Conservation (phyloP, 1,140 invertebrate genomes). For the Cyphomyrmex costatus region DNA sequence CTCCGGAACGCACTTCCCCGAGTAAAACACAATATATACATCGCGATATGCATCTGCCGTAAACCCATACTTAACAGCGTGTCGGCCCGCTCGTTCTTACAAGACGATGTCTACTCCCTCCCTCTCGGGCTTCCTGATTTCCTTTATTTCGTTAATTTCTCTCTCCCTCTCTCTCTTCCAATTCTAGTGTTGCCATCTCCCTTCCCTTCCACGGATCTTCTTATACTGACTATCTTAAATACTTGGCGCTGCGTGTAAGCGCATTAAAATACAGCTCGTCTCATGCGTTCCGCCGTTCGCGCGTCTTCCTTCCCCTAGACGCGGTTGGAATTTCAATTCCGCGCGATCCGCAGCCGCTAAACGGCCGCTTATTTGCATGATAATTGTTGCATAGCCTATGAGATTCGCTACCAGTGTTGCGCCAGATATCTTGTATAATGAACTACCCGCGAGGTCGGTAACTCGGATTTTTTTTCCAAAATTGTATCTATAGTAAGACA, state of each 20-base stretch:
- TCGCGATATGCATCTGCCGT: conserved; percentile 76
- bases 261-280: conserved; percentile 72
- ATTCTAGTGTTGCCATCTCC: conserved; percentile 39
- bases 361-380: conserved; percentile 73
- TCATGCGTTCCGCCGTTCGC: conserved; percentile 51
- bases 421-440: conserved; percentile 66
- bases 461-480: conserved; percentile 26
- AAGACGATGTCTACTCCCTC: conserved; percentile 46
- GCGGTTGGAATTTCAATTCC: conserved; percentile 72
- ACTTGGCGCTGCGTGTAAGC: conserved; percentile 45
- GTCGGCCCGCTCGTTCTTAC: conserved; percentile 68
- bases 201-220: conserved; percentile 46
- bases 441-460: background rate
- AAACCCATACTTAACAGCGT: conserved; percentile 78
- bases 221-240: conserved; percentile 41
- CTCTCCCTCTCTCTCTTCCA: background rate
- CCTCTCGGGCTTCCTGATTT: conserved; percentile 33
- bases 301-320: conserved; percentile 16
- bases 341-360: conserved; percentile 67
- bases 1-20: conserved; percentile 68
- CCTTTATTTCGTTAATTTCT: conserved; percentile 48
- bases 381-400: conserved; percentile 70
- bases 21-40: conserved; percentile 74
- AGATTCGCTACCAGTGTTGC: conserved; percentile 57
- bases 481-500: background rate